These are phyloP conservation scores for Percina caprodes DNA, from an alignment of 2,113 vertebrate genomes.

Conservation along the genomic window DNA sequence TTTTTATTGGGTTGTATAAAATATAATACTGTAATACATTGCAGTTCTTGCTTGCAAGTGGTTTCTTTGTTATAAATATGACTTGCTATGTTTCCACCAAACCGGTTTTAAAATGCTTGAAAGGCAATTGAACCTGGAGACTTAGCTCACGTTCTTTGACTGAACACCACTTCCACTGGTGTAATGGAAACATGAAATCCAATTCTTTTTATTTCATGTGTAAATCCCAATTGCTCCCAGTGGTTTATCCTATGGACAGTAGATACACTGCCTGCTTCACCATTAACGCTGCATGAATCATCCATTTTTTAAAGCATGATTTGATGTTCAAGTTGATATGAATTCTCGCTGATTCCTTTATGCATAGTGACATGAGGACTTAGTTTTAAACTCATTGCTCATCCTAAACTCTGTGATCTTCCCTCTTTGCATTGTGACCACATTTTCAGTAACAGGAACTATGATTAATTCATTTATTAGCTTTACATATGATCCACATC, in stretches of 20 bases:
- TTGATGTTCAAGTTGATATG: slow-evolving; percentile 22
- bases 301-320: slow-evolving; percentile 5
- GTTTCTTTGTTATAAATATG: background rate
- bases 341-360: background rate
- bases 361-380: background rate
- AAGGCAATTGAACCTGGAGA: background rate
- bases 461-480: background rate
- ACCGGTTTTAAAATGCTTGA: background rate
- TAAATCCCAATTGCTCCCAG: slow-evolving; percentile 8
- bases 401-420: background rate
- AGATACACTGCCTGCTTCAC: background rate
- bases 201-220: slow-evolving; percentile 24
- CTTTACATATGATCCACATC: slow-evolving; percentile 12
- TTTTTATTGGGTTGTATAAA: background rate
- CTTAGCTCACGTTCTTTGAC: background rate
- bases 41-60: background rate
- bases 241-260: slow-evolving; percentile 14
- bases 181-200: slow-evolving; percentile 23
- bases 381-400: slow-evolving; percentile 1
- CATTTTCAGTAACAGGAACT: background rate
- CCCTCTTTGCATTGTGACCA: slow-evolving; percentile 9
- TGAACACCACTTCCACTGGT: background rate
- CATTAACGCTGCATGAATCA: background rate
- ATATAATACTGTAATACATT: background rate
- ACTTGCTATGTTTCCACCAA: background rate